phyloP scores from a whole-genome alignment of 2,888 invertebrate genomes.

The Halictus ligatus region DNA sequence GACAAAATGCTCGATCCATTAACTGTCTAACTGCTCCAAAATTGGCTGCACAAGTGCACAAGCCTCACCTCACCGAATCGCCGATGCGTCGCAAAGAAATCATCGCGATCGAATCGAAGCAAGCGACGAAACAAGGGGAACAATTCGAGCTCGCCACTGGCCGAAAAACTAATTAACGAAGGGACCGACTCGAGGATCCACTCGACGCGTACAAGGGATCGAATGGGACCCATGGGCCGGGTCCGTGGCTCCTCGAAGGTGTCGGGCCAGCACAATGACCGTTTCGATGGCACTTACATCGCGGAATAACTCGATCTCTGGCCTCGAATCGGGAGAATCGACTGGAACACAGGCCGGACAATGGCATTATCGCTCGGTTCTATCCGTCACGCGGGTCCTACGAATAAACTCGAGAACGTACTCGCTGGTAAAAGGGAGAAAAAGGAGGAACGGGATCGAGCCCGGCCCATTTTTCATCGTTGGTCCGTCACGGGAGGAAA shows the following conservation, averaged over 20 bases:
- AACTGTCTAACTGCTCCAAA: background rate
- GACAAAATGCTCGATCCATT: no score
- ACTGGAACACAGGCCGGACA: constrained; percentile 8
- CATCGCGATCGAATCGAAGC: background rate
- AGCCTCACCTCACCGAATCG: background rate
- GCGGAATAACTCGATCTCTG: constrained; percentile 29
- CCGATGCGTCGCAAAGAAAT: background rate
- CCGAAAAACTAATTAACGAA: constrained; percentile 6
- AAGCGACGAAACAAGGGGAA: background rate
- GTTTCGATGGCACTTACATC: constrained; percentile 24
- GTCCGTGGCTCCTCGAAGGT: constrained; percentile 27
- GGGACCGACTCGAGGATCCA: background rate
- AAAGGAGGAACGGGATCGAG: background rate
- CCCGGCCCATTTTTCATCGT: constrained; percentile 9
- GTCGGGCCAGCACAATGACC: constrained; percentile 22
- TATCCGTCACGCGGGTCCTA: constrained; percentile 23
- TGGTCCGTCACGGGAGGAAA: background rate
- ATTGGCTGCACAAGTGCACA: background rate
- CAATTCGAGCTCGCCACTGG: background rate
- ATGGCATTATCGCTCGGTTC: constrained; percentile 44
- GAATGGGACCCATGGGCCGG: background rate
- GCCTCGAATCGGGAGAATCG: constrained; percentile 20
- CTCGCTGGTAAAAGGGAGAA: constrained; percentile 5
- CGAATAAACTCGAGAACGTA: constrained; percentile 19
- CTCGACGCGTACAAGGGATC: background rate